Evolutionary conservation across 2,113 vertebrate genomes (phyloP).

Genomic region (Cynoglossus semilaevis): DNA sequence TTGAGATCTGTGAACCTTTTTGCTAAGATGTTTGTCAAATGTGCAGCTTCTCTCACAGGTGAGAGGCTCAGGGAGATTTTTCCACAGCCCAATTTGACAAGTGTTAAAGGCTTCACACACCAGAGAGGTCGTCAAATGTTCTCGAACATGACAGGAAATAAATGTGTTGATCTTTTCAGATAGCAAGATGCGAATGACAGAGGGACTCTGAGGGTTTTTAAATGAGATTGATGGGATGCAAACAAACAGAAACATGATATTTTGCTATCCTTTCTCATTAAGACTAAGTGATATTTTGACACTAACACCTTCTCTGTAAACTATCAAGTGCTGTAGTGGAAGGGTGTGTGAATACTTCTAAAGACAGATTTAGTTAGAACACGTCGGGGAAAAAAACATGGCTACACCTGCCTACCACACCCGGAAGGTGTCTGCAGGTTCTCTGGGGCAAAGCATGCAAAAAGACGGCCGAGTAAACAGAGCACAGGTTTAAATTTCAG

Average conservation of each 20-base stretch:
- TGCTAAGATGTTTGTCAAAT: constrained; percentile 30
- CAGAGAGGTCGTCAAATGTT: constrained; percentile 25
- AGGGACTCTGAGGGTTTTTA: constrained; percentile 17
- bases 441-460: constrained; percentile 32
- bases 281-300: constrained; percentile 25
- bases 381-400: constrained; percentile 28
- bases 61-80: constrained; percentile 14
- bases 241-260: constrained; percentile 22
- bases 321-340: constrained; percentile 28
- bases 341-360: constrained; percentile 35
- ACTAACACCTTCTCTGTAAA: constrained; percentile 33
- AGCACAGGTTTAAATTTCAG: constrained; percentile 32
- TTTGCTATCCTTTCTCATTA: constrained; percentile 26
- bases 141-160: constrained; percentile 47
- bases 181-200: constrained; percentile 26
- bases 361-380: constrained; percentile 31
- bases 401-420: constrained; percentile 1
- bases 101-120: constrained; percentile 52
- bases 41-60: constrained; percentile 21
- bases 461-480: constrained; percentile 9
- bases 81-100: constrained; percentile 38
- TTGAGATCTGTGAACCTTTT: constrained; percentile 17
- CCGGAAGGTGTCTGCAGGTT: constrained; percentile 28
- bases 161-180: constrained; percentile 47
- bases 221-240: constrained; percentile 14